Base-by-base conservation (phyloP, 2,888 invertebrate species). In the Carcina quercana region DNA sequence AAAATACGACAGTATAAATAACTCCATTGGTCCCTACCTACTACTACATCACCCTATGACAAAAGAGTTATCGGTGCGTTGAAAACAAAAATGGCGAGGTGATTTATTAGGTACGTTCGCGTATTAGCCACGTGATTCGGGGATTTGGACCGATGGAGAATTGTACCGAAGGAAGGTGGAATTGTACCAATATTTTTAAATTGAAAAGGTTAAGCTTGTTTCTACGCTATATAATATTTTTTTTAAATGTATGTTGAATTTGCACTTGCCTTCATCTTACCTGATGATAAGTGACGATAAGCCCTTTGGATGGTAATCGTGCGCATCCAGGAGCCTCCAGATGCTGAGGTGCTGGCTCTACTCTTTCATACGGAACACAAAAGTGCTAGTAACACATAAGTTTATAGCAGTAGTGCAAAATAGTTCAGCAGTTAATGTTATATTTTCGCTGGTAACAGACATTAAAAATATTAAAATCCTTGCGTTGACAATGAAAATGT, bases 11-110 rank as follows among this genome's bases (percentile, higher is more conserved):
- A 74, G 72, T 76, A 83, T 83, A 83, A 83, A 83, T 83, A 83
- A 83, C 82, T 83, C 80, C 69, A 80, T 78, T 60, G 34, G 28
- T 15, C 33, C 33, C 33, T 34, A 31, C 33, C 67, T 64, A 66
- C 70, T 65, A 68, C 78, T 78, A 78, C 79, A 76, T 79, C 82
- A 76, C 83, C 79, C 78, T 74, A 80, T 82, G 83, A 83, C 82
- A 83, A 83, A 83, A 83, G 83, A 83, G 83, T 83, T 83, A 83
- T 82, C 79, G 82, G 79, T 82, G 80, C 83, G 83, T 80, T 82
- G 83, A 83, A 80, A 83, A 83, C 83, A 83, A 82, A 83, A 83
- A 83, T 83, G 83, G 74, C 78, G 64, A 66, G 52, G 61, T 79
- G 80, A 83, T 83, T 82, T 83, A 83, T 73, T 50, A 54, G 51